Evolutionary conservation across 2,888 invertebrate species (phyloP), one percentile per base, ranked within the genome.

Genomic region (Sericinus montela): DNA sequence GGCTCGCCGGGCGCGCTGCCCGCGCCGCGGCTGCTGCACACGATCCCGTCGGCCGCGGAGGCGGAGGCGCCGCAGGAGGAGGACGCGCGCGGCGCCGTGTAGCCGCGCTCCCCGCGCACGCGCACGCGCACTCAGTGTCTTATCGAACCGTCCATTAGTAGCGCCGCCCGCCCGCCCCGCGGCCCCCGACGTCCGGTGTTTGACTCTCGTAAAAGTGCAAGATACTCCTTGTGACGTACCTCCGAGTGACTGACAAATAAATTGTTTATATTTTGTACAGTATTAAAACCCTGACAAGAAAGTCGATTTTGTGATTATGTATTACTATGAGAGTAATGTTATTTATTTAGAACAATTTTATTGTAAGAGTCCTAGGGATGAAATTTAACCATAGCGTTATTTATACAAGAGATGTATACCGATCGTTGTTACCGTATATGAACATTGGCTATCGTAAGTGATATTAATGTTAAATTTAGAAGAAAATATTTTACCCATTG

Each of bases 41-140:
- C 83, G 8, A 82, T 82, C 70, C 83, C 83, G 38, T 82, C 84
- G 54, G 84, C 84, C 45, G 78, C 82, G 42, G 84, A 81, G 73
- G 52, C 80, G 35, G 83, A 81, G 59, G 63, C 61, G 65, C 70
- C 62, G 67, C 67, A 64, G 49, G 78, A 80, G 54, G 80, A 79
- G 43, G 76, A 69, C 52, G 57, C 67, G 53, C 75, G 68, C 64
- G 72, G 69, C 67, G 28, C 54, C 44, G 44, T 38, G 45, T 42
- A 34, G 41, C 48, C 8, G 52, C 40, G n/a, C n/a, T n/a, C n/a
- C n/a, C n/a, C n/a, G n/a, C n/a, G n/a, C n/a, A n/a, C n/a, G n/a
- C n/a, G n/a, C n/a, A n/a, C n/a, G 42, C 43, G 44, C 23, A 34
- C 44, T 15, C 38, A 45, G 14, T 65, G 68, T 66, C 69, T 65